Conservation (phyloP, 2,888 invertebrate genomes). For the Timandra comae region DNA sequence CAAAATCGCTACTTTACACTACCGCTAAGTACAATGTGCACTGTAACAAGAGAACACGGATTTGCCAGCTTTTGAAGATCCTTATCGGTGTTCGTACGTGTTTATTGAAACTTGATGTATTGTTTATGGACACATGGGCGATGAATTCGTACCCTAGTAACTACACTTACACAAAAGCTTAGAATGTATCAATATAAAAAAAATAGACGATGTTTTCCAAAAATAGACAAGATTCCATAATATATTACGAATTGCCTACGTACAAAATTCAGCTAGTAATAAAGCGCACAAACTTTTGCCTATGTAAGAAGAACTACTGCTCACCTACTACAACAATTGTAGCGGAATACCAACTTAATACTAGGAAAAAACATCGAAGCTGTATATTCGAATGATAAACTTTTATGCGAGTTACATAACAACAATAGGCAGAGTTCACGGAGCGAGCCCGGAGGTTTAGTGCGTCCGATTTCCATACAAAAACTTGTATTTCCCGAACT, state of each 20-base stretch:
- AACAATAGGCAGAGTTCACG: constrained; percentile 61
- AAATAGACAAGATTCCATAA: no score
- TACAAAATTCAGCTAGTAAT: no score
- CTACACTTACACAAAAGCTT: no score
- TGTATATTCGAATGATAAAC: constrained; percentile 63
- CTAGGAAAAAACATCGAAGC: constrained; percentile 38
- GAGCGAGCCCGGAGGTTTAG: constrained; percentile 51
- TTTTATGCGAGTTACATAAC: constrained; percentile 66
- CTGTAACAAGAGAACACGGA: constrained; percentile 35
- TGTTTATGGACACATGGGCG: no score
- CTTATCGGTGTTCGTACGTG: constrained; percentile 24
- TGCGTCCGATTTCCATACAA: constrained; percentile 75
- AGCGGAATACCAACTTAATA: constrained; percentile 17
- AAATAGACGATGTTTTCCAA: no score
- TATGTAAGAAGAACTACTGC: not conserved
- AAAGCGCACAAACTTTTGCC: no score
- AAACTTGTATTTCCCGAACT: constrained; percentile 74
- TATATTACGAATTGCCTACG: no score
- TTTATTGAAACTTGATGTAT: constrained; percentile 1
- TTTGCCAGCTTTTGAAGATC: constrained; percentile 23
- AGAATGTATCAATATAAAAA: no score
- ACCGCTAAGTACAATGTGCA: not conserved
- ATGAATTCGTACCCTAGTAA: no score
- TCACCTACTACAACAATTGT: not conserved
- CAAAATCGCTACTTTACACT: constrained; percentile 49